A percentile compares a stretch with the other conserved stretches of the same genome.
phyloP scores from a whole-genome alignment of 2,797 vertebrate genomes.

The Myiothlypis coronata region DNA sequence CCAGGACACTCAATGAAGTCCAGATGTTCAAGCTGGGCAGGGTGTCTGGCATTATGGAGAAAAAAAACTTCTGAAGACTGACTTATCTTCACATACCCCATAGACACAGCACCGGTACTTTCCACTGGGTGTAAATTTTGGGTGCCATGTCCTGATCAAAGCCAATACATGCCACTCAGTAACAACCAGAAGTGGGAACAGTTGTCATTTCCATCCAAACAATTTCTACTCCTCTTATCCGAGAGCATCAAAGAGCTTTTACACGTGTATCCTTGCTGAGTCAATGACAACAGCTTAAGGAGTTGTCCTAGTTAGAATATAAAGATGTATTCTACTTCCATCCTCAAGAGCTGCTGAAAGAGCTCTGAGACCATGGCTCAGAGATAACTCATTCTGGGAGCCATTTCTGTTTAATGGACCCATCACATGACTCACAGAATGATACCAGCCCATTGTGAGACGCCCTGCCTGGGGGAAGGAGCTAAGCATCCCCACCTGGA shows the following conservation, averaged over 20 bases:
- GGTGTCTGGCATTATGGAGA: not conserved
- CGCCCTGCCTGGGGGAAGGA: not conserved
- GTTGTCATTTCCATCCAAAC: not conserved
- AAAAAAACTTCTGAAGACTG: not conserved
- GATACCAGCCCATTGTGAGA: not conserved
- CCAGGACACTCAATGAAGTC: not conserved
- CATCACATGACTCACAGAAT: not conserved
- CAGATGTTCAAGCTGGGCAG: not conserved
- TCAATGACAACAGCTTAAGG: not conserved
- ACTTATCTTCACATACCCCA: not conserved
- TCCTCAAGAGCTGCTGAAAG: not conserved
- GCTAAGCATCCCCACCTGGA: not conserved
- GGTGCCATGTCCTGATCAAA: not conserved
- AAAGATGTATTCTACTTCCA: not conserved
- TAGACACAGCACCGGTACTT: not conserved
- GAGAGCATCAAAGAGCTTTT: not conserved
- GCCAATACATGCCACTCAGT: fast-evolving
- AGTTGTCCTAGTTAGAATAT: not conserved
- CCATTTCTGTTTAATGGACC: not conserved
- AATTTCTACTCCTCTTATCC: not conserved
- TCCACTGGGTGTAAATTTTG: not conserved
- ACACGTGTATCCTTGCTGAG: not conserved
- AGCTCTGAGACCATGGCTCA: not conserved
- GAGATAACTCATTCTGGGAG: not conserved
- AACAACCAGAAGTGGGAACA: not conserved